Evolutionary conservation across 2,888 invertebrate genomes (phyloP).

Genomic region (Drosophila siamana): DNA sequence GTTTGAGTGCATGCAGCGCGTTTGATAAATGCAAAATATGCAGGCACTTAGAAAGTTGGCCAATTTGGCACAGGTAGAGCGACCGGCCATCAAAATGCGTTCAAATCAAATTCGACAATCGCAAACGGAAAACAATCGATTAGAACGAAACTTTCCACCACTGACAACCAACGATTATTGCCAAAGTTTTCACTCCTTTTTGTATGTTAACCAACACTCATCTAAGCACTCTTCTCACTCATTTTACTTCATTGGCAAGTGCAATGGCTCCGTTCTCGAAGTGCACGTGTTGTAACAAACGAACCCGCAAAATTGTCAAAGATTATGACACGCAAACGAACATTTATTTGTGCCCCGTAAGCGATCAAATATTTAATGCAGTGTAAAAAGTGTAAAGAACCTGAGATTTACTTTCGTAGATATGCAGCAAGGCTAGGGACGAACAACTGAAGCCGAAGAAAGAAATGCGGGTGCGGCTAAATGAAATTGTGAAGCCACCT

Average conservation of each 20-base stretch:
- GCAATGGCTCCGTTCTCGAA: slow-evolving; percentile 59
- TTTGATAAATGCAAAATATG: slow-evolving; percentile 59
- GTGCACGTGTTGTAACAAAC: slow-evolving; percentile 48
- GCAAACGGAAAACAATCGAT: slow-evolving; percentile 13
- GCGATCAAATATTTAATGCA: background rate
- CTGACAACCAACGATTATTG: background rate
- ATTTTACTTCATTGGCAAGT: background rate
- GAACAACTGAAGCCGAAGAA: background rate
- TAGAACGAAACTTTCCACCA: background rate
- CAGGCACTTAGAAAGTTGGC: slow-evolving; percentile 56
- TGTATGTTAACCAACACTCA: slow-evolving; percentile 32
- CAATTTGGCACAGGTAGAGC: slow-evolving; percentile 25
- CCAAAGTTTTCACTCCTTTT: background rate
- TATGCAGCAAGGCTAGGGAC: slow-evolving; percentile 27
- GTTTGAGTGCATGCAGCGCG: slow-evolving; percentile 11
- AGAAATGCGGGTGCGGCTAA: background rate
- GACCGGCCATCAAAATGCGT: slow-evolving; percentile 11
- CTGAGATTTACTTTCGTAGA: slow-evolving; percentile 32
- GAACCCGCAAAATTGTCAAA: slow-evolving; percentile 50
- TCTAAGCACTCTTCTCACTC: background rate
- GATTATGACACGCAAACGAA: slow-evolving; percentile 44
- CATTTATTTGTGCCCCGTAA: slow-evolving; percentile 67
- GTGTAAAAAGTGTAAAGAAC: background rate
- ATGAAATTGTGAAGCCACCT: background rate
- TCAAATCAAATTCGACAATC: background rate